A percentile compares a stretch with the other conserved stretches of the same genome.
Evolutionary conservation across 1,140 invertebrate genomes (phyloP).

Genomic region (Bombus huntii): DNA sequence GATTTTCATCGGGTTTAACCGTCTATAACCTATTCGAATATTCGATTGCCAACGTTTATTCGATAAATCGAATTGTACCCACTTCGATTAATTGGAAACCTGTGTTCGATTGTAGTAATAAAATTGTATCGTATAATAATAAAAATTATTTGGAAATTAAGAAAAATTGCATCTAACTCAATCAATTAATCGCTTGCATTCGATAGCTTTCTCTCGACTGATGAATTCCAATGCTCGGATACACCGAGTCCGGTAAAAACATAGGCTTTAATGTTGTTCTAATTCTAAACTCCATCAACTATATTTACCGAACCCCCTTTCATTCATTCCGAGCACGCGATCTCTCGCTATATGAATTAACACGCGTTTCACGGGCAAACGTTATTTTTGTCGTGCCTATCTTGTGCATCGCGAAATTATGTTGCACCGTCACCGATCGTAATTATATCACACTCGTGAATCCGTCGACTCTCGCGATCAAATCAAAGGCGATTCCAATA

Average conservation of each 20-base stretch:
- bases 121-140: no score
- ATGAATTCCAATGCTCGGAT: background rate
- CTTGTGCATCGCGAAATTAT: constrained; percentile 42
- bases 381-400: constrained; percentile 52
- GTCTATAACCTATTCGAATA: no score
- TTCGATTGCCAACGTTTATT: background rate
- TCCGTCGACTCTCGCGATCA: background rate
- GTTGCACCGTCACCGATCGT: constrained; percentile 14
- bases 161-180: background rate
- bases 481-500: background rate
- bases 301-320: constrained; percentile 59
- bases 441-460: constrained; percentile 19
- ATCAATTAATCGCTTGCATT: background rate
- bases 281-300: constrained; percentile 59
- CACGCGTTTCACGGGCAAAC: constrained; percentile 48
- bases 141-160: background rate
- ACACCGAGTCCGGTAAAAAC: constrained; percentile 31
- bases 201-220: background rate
- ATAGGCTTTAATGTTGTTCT: constrained; percentile 54
- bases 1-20: no score
- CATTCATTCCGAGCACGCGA: constrained; percentile 59
- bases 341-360: constrained; percentile 52
- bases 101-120: no score
- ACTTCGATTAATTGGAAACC: no score
- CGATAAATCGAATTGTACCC: background rate